These are phyloP conservation scores for Martes martes DNA, from an alignment of 2,113 vertebrate genomes.

Conservation along the genomic window DNA sequence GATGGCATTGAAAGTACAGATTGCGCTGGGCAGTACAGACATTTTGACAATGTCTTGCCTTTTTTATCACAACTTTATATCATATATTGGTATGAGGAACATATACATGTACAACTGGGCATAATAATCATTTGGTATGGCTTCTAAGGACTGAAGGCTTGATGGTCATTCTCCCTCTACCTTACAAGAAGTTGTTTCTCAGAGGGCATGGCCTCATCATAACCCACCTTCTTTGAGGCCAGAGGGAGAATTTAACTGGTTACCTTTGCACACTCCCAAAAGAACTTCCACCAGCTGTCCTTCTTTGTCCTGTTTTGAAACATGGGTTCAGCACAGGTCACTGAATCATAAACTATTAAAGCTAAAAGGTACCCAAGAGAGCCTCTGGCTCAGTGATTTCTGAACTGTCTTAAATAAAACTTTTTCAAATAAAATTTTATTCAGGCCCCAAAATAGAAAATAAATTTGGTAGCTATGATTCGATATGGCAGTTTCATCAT, in stretches of 20 bases:
- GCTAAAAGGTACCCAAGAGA: neutral
- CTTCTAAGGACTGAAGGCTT: neutral
- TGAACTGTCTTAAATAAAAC: neutral
- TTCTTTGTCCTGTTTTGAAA: neutral
- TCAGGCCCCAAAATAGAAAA: neutral
- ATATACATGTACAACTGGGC: neutral
- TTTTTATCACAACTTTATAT: neutral
- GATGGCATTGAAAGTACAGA: no score
- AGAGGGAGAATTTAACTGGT: neutral
- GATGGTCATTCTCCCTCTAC: neutral
- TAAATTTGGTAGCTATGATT: neutral
- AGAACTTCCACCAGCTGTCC: neutral
- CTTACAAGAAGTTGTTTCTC: neutral
- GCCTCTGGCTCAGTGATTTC: neutral
- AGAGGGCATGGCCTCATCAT: neutral
- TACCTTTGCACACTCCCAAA: neutral
- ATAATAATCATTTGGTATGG: neutral
- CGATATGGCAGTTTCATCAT: neutral
- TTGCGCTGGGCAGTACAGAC: no score
- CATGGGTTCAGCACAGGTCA: neutral
- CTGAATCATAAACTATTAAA: neutral
- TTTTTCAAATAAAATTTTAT: conserved; percentile 7
- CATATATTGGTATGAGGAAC: neutral
- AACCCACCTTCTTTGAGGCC: neutral
- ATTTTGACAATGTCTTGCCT: neutral